Evolutionary conservation across 1,140 invertebrate species (phyloP).

Genomic region (Brachionus paranguensis): DNA sequence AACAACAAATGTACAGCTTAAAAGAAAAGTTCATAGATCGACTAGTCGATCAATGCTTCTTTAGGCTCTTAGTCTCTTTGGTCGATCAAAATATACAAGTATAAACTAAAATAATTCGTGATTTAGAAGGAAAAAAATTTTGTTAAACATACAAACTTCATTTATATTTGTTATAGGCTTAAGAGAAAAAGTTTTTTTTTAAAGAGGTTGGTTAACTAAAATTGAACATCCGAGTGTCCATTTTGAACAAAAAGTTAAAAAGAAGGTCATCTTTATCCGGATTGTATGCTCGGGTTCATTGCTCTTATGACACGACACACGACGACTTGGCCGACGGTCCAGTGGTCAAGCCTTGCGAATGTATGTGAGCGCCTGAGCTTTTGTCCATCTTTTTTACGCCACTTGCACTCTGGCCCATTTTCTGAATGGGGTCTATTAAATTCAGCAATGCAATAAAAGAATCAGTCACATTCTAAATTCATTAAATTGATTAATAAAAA

Average conservation of each 20-base stretch:
- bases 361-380: background rate
- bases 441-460: background rate
- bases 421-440: background rate
- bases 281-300: background rate
- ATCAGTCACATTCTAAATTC: background rate
- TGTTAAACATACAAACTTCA: background rate
- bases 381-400: background rate
- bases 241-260: background rate
- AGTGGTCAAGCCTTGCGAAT: background rate
- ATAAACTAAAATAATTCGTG: background rate
- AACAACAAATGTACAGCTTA: background rate
- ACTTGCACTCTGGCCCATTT: background rate
- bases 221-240: background rate
- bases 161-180: slow-evolving; percentile 4
- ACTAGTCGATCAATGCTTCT: background rate
- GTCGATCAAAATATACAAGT: background rate
- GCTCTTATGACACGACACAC: background rate
- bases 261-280: background rate
- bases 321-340: background rate
- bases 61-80: background rate
- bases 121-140: background rate
- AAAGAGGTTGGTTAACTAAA: background rate
- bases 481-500: background rate
- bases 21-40: background rate
- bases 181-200: background rate